Percentiles rank a stretch among this genome's conserved stretches.
Conservation (phyloP, 2,797 vertebrate species). For the Ptychadena robeensis region DNA sequence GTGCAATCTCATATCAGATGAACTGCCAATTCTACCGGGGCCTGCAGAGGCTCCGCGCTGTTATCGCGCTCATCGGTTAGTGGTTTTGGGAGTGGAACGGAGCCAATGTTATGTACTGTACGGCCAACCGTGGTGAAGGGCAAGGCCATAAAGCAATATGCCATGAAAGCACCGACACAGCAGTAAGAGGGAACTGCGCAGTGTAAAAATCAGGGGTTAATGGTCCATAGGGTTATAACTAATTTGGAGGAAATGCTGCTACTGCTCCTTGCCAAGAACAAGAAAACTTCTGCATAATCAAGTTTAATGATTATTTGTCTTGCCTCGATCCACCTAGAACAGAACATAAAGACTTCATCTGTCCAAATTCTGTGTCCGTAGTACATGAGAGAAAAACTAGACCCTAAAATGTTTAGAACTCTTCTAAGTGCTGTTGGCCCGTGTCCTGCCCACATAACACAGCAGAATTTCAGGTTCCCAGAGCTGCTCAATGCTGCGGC, state of each 20-base stretch:
- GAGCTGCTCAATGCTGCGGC: too few species aligned
- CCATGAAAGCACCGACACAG: constrained; percentile 40
- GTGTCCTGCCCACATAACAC: too few species aligned
- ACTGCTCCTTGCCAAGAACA: constrained; percentile 36
- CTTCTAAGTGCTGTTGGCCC: too few species aligned
- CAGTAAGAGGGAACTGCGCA: constrained; percentile 29
- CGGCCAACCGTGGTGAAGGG: constrained; percentile 44
- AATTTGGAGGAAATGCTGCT: constrained; percentile 31
- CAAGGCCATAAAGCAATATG: constrained; percentile 40
- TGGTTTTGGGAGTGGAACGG: constrained; percentile 10
- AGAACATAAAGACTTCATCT: constrained; percentile 6
- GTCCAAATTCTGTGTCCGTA: neutral
- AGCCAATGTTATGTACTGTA: constrained; percentile 47
- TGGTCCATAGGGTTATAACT: constrained; percentile 38
- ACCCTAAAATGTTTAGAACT: neutral
- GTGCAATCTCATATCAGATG: constrained; percentile 61
- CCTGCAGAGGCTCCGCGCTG: constrained; percentile 17
- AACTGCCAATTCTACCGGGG: constrained; percentile 42
- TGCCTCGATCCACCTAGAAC: neutral
- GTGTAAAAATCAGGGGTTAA: constrained; percentile 41
- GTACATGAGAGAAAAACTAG: neutral
- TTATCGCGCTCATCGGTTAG: constrained; percentile 41
- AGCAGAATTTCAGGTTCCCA: too few species aligned
- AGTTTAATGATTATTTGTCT: constrained; percentile 40
- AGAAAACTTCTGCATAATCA: constrained; percentile 49